Conservation (phyloP, 2,888 invertebrate species). For the Athalia cordata region DNA sequence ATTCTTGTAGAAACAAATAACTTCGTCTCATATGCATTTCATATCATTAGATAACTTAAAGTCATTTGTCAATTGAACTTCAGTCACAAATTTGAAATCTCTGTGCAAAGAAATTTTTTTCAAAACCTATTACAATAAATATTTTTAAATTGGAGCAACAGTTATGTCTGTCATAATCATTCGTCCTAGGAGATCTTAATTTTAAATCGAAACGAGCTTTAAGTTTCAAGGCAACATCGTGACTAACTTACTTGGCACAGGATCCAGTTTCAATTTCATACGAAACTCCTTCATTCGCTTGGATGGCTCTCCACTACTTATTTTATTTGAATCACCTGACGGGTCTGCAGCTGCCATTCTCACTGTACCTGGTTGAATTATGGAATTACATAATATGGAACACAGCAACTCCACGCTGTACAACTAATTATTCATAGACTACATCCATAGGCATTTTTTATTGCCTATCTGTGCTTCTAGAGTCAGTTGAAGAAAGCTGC, state of each 20-base stretch:
- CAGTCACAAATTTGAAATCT: slow-evolving; percentile 13
- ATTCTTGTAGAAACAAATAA: background rate
- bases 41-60: slow-evolving; percentile 15
- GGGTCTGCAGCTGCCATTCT: background rate
- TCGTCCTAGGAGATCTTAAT: background rate
- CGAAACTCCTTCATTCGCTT: slow-evolving; percentile 64
- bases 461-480: too few species aligned
- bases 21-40: slow-evolving; percentile 7
- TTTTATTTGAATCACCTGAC: slow-evolving; percentile 3
- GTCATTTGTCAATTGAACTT: slow-evolving; percentile 7
- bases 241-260: slow-evolving; percentile 55
- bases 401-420: background rate
- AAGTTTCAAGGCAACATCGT: slow-evolving; percentile 8
- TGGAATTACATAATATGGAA: background rate
- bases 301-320: slow-evolving; percentile 49
- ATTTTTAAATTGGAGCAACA: slow-evolving; percentile 31
- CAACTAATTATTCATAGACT: background rate
- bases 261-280: slow-evolving; percentile 61
- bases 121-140: slow-evolving; percentile 34
- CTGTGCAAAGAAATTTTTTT: slow-evolving; percentile 10
- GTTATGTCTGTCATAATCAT: background rate
- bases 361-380: background rate
- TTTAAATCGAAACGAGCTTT: background rate
- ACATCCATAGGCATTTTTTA: too few species aligned
- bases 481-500: too few species aligned